Evolutionary conservation across 2,113 vertebrate genomes (phyloP).

Genomic region (Plotosus lineatus): DNA sequence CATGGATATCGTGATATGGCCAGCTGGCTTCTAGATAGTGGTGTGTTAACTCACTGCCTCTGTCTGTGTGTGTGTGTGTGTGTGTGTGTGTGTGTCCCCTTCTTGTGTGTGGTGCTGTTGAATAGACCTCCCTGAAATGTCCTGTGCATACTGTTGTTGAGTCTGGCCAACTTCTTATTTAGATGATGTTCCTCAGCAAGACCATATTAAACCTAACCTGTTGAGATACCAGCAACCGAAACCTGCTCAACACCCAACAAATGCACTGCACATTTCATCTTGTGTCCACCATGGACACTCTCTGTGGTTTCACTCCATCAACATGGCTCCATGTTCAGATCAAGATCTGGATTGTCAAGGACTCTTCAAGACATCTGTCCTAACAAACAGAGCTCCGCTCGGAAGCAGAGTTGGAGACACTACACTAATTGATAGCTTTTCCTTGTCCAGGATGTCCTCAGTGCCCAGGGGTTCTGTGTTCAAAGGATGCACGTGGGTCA

Average conservation of each 20-base stretch:
- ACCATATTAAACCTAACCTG: conserved; percentile 68
- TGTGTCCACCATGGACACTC: background rate
- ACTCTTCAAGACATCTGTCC: conserved; percentile 42
- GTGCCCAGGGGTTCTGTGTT: conserved; percentile 54
- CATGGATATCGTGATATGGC: conserved; percentile 72
- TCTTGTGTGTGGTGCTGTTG: conserved; percentile 73
- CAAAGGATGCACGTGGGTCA: conserved; percentile 42
- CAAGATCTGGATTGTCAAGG: conserved; percentile 66
- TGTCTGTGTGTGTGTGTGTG: conserved; percentile 68
- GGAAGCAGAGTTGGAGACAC: conserved; percentile 55
- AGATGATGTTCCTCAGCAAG: conserved; percentile 74
- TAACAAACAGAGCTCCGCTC: conserved; percentile 24
- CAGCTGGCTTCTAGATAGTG: conserved; percentile 71
- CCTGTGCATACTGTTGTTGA: conserved; percentile 72
- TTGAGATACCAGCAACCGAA: conserved; percentile 59
- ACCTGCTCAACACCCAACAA: conserved; percentile 64
- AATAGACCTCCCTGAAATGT: conserved; percentile 70
- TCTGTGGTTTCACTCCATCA: background rate
- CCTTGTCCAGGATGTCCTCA: conserved; percentile 68
- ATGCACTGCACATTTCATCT: conserved; percentile 7
- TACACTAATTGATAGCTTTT: conserved; percentile 74
- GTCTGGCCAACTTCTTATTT: conserved; percentile 68
- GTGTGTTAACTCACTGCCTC: conserved; percentile 59
- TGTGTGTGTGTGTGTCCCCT: conserved; percentile 69
- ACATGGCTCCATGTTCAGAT: conserved; percentile 54